Base-by-base conservation (phyloP, 2,888 invertebrate genomes). In the Noctua janthina region DNA sequence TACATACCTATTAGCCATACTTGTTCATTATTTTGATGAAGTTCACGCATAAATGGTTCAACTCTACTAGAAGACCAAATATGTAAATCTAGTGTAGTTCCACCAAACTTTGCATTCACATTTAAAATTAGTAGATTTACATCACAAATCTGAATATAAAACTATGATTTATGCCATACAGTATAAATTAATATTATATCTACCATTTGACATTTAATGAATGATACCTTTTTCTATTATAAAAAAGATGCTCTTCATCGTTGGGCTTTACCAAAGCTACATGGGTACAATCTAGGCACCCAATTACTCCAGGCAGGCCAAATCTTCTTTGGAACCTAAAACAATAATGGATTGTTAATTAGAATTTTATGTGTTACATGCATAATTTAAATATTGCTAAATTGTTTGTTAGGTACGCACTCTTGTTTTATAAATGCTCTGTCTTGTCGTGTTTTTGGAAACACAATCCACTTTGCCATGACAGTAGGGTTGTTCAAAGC, bases 371-470 rank as follows among this genome's bases (percentile, higher is more conserved):
- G 59, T 59, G n/a, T 49, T 29, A 29, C 29, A 29, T 29, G 29
- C 29, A 29, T 29, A 29, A 29, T 29, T 29, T 29, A 29, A 29
- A 29, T 29, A 29, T 29, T 29, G 29, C 29, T 29, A 29, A 29
- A 29, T 29, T 29, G 29, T 29, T 29, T 29, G 29, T 29, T 29
- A 29, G 29, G 29, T 29, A 29, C 29, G 29, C 29, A 29, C 29
- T 29, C 29, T 74, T 64, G 74, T 74, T 64, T 64, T 23, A 49
- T 23, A 29, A 13, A 35, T 23, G 20, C 11, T 23, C 49, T 74
- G 20, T 74, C 35, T 64, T 74, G 49, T 74, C 66, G 49, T 64
- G 49, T 64, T 74, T 74, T 62, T 0, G 64, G 64, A 64, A 74
- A 74, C 29, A n/a, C 64, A 66, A 64, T 74, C 46, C 49, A 64